Evolutionary conservation across 2,888 invertebrate genomes (phyloP).

Genomic region (Drosophila kambysellisi): DNA sequence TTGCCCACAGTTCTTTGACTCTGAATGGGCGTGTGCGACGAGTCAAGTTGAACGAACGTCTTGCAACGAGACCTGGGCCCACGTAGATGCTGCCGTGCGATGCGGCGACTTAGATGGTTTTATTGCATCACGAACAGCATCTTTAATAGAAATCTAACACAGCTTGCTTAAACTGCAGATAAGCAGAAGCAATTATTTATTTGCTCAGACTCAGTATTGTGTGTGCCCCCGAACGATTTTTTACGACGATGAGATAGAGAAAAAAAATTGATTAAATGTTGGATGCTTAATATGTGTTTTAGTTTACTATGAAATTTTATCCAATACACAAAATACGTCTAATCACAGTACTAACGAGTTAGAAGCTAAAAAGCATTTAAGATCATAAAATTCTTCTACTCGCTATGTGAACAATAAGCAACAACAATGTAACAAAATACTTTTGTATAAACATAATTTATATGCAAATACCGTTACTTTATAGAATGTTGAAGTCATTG

Average conservation of each 20-base stretch:
- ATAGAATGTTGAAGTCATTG: neutral
- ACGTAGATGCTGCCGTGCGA: slow-evolving; percentile 21
- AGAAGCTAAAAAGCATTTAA: neutral
- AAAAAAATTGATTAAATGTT: slow-evolving; percentile 2
- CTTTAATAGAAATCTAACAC: slow-evolving; percentile 57
- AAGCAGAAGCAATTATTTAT: slow-evolving; percentile 23
- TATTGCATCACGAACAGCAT: slow-evolving; percentile 28
- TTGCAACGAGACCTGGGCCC: slow-evolving; percentile 6
- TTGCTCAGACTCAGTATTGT: slow-evolving; percentile 5
- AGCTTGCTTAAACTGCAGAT: slow-evolving; percentile 15
- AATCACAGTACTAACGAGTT: neutral
- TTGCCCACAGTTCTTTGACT: slow-evolving; percentile 60
- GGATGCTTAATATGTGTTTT: neutral
- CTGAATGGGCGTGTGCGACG: slow-evolving; percentile 23
- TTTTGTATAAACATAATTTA: neutral
- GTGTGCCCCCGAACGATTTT: slow-evolving; percentile 4
- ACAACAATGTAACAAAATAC: neutral
- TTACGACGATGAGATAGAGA: slow-evolving; percentile 1
- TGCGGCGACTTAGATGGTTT: neutral
- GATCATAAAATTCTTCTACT: slow-evolving; percentile 1
- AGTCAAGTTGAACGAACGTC: slow-evolving; percentile 21
- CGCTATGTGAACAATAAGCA: neutral
- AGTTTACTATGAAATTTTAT: neutral
- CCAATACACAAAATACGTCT: neutral
- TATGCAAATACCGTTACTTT: neutral